Base-by-base conservation (phyloP, 2,113 vertebrate genomes). In the Pterocles gutturalis region DNA sequence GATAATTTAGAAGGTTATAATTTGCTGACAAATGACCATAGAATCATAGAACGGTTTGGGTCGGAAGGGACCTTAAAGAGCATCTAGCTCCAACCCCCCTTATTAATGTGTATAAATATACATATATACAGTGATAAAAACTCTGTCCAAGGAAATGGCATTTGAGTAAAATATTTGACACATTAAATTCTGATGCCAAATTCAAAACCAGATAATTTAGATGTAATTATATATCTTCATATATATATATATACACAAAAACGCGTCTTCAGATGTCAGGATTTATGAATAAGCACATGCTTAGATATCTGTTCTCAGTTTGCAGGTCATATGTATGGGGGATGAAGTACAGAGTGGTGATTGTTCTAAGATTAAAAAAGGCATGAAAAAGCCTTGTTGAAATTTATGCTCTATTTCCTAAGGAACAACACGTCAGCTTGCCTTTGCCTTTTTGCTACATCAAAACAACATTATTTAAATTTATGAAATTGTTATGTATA, bases 341-440 rank as follows among this genome's bases (percentile, higher is more conserved):
- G 87, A 87, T 89, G 96, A 87, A 91, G 11, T 45, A 94, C 90
- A 96, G 55, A 83, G 51, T 54, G 25, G 31, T 69, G 58, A 77
- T 90, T 95, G 78, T 96, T 85, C 62, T 61, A 13, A 85, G 34
- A 36, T 65, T 77, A 58, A 81, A 76, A 72, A 72, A 86, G n/a
- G 22, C 55, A 73, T 65, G 83, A 80, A 61, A 89, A 80, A 93
- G 67, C 25, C 34, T 88, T 57, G 78, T 61, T 93, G 58, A 65
- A 82, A 83, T 79, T 55, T 90, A 28, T 83, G 41, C 25, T 85
- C 45, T 69, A 1, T 65, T 87, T 90, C 66, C 89, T 51, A 58
- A 86, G 88, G 54, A 92, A 15, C 4, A 48, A 87, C 34, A 70
- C 70, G 28, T 65, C 41, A 62, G 11, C 15, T 83, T 89, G 83